phyloP scores from a whole-genome alignment of 2,888 invertebrate genomes.

The Lochmaea capreae region DNA sequence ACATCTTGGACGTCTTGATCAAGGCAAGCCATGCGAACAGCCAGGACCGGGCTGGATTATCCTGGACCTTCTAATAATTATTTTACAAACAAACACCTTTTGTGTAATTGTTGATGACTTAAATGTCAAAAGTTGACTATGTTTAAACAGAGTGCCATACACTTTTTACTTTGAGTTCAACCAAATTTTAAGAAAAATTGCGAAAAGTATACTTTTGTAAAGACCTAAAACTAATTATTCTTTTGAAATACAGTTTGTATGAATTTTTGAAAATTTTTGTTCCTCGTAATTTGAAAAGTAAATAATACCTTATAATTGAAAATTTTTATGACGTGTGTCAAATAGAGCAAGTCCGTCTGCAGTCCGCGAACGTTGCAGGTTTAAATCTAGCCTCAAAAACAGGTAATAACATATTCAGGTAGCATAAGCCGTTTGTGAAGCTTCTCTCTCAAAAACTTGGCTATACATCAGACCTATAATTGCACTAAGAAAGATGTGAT shows the following conservation, averaged over 20 bases:
- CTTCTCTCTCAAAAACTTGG: slow-evolving; percentile 57
- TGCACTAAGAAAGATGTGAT: slow-evolving; percentile 65
- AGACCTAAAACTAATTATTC: too few relatives aligned
- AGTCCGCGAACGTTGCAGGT: slow-evolving; percentile 21
- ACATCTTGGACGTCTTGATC: slow-evolving; percentile 49
- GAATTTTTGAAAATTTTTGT: too few relatives aligned
- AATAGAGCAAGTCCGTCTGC: slow-evolving; percentile 9
- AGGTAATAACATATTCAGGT: slow-evolving; percentile 64
- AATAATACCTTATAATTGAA: slow-evolving; percentile 2
- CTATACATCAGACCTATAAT: slow-evolving; percentile 65
- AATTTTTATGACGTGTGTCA: too few relatives aligned
- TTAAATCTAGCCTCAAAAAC: slow-evolving; percentile 45
- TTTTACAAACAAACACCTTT: neutral
- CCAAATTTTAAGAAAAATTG: too few relatives aligned
- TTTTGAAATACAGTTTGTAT: too few relatives aligned
- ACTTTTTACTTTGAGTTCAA: too few relatives aligned
- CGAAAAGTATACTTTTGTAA: too few relatives aligned
- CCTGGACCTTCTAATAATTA: neutral
- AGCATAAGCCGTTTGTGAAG: slow-evolving; percentile 57
- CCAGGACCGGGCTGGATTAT: neutral
- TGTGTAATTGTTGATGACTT: neutral
- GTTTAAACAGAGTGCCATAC: too few relatives aligned
- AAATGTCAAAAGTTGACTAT: too few relatives aligned
- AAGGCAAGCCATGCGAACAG: slow-evolving; percentile 37
- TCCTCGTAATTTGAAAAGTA: neutral